Conservation (phyloP, 2,797 vertebrate species). For the Hemitrygon akajei region DNA sequence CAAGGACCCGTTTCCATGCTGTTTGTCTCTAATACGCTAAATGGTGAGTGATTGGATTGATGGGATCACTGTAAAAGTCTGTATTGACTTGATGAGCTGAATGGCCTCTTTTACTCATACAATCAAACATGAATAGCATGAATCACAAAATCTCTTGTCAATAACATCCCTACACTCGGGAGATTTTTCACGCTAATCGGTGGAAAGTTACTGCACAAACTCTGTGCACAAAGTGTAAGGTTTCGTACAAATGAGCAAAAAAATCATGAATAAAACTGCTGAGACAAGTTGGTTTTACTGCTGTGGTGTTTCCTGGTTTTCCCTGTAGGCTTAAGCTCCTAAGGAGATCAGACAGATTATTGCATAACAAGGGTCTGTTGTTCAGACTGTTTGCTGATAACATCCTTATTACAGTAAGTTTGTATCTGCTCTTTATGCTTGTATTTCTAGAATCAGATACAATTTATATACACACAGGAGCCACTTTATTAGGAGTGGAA, state of each 20-base stretch:
- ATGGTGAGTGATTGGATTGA: no score
- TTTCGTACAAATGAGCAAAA: background rate
- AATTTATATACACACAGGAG: background rate
- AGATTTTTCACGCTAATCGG: no score
- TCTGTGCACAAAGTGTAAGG: background rate
- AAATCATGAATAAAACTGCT: background rate
- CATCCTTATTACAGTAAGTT: background rate
- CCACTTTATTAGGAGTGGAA: no score
- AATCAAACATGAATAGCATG: no score
- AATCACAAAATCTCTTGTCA: no score
- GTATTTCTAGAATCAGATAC: background rate
- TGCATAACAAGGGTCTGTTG: background rate
- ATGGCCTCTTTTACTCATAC: no score
- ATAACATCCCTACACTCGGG: no score
- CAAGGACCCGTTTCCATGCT: no score
- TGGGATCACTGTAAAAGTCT: no score
- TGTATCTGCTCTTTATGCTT: background rate
- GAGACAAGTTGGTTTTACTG: background rate
- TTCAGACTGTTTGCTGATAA: background rate
- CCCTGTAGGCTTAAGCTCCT: background rate
- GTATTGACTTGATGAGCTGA: no score
- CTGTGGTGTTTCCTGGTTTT: background rate
- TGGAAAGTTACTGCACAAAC: background rate
- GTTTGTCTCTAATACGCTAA: no score
- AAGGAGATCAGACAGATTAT: background rate